These are phyloP conservation scores for Periophthalmodon schlosseri DNA, from an alignment of 2,113 vertebrate species.

Conservation along the genomic window DNA sequence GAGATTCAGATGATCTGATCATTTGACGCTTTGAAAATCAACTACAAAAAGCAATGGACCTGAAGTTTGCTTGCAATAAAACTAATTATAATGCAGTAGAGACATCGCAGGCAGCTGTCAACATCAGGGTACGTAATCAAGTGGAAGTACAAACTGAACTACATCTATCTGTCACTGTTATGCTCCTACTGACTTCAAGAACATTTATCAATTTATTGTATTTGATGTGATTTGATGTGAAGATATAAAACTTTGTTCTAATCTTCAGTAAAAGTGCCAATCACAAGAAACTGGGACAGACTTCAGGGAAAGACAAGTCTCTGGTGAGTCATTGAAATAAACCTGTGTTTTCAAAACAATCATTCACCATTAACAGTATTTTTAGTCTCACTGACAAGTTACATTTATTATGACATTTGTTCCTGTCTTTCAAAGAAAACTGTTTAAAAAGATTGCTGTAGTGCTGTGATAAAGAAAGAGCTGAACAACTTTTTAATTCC, in stretches of 20 bases:
- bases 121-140: not conserved
- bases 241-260: not conserved
- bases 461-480: too few species aligned
- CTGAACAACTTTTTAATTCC: too few species aligned
- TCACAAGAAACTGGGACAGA: not conserved
- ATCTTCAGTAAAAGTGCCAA: not conserved
- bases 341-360: too few species aligned
- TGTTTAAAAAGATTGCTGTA: too few species aligned
- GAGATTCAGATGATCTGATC: too few species aligned
- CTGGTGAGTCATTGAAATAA: too few species aligned
- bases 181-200: not conserved
- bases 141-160: not conserved
- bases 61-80: not conserved
- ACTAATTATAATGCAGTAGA: not conserved
- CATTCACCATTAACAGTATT: too few species aligned
- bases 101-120: not conserved
- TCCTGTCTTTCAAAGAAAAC: too few species aligned
- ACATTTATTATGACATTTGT: too few species aligned
- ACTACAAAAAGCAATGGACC: not conserved
- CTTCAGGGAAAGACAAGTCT: not conserved
- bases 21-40: not conserved
- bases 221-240: not conserved
- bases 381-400: too few species aligned
- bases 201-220: not conserved
- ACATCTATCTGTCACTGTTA: not conserved